Evolutionary conservation across 2,797 vertebrate species (phyloP).

Genomic region (Sebastes diaconus): DNA sequence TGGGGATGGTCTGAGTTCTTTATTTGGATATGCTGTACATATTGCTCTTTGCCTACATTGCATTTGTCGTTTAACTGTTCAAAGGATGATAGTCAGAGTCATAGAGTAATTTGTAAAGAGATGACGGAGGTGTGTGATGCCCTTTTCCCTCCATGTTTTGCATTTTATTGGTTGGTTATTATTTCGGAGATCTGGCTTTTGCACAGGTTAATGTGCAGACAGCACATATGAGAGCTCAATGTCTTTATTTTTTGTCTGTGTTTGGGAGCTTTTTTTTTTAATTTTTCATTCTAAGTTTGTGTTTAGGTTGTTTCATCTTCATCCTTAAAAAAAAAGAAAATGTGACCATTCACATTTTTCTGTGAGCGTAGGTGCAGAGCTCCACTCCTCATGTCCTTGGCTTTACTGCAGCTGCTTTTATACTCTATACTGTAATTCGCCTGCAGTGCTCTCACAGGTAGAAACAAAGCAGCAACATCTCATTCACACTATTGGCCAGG

Average conservation of each 20-base stretch:
- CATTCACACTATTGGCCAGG: constrained; percentile 21
- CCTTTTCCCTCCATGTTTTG: too few relatives aligned
- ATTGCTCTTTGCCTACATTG: too few relatives aligned
- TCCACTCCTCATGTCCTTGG: constrained; percentile 2
- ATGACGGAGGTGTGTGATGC: too few relatives aligned
- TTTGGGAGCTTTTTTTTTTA: not conserved
- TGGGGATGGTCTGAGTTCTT: too few relatives aligned
- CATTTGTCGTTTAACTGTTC: too few relatives aligned
- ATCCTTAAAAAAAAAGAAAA: not conserved
- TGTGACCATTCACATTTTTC: not conserved
- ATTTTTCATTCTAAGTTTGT: not conserved
- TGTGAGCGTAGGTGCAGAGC: not conserved
- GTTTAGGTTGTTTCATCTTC: not conserved
- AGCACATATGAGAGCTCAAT: too few relatives aligned
- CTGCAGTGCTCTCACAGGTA: constrained; percentile 45
- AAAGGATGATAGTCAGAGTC: too few relatives aligned
- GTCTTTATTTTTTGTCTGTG: not conserved
- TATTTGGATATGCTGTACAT: too few relatives aligned
- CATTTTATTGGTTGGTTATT: too few relatives aligned
- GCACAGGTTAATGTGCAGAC: too few relatives aligned
- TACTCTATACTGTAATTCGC: not conserved
- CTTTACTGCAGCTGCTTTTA: constrained; percentile 15
- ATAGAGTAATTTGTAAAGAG: too few relatives aligned
- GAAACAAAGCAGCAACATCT: constrained; percentile 16
- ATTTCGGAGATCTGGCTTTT: too few relatives aligned